Evolutionary conservation across 1,140 invertebrate species (phyloP).

Genomic region (Paracyclopina nana): DNA sequence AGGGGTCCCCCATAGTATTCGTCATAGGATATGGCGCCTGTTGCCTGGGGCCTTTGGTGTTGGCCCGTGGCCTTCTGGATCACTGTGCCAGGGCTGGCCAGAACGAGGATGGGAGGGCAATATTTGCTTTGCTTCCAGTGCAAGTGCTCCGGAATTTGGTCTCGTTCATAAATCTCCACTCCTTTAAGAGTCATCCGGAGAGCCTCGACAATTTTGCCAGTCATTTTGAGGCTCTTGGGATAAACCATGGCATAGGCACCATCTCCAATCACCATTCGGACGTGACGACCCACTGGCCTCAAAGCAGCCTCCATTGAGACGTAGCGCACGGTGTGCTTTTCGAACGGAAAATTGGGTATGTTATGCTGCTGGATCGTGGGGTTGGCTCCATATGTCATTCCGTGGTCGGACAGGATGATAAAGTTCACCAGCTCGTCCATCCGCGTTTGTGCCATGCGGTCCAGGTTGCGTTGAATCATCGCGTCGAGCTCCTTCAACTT

Average conservation of each 20-base stretch:
- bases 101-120: constrained; percentile 11
- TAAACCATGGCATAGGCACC: constrained; percentile 9
- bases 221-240: not conserved
- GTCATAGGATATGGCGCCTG: not conserved
- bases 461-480: not conserved
- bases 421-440: constrained; percentile 15
- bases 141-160: constrained; percentile 13
- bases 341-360: not conserved
- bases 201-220: not conserved
- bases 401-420: constrained; percentile 11
- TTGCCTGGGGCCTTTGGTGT: constrained; percentile 4
- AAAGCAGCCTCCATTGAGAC: not conserved
- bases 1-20: not conserved
- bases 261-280: constrained; percentile 5
- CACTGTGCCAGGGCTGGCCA: constrained; percentile 9
- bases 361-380: constrained; percentile 1
- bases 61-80: not conserved
- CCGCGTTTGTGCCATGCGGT: constrained; percentile 1
- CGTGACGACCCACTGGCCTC: not conserved
- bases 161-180: not conserved
- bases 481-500: constrained; percentile 3
- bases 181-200: not conserved
- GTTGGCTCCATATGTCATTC: constrained; percentile 8
- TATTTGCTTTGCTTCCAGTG: constrained; percentile 5
- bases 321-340: not conserved